Base-by-base conservation (phyloP, 1,140 invertebrate genomes). In the Pectinophora gossypiella region DNA sequence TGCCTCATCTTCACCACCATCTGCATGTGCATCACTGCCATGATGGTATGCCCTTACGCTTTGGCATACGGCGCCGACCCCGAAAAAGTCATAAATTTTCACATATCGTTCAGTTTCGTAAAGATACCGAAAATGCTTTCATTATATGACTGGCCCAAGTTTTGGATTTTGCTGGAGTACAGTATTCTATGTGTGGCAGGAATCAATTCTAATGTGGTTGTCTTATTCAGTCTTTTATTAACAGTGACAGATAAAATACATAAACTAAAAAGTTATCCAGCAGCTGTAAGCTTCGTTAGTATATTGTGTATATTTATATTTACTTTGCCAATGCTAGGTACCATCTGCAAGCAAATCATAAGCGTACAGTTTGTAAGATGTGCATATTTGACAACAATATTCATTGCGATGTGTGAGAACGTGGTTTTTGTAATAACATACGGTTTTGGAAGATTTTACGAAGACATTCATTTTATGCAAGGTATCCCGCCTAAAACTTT, bases 31-130 rank as follows among this genome's bases (percentile, higher is more conserved):
- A 67, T 62, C 4, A 56, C 55, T 3, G 71, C 67, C 4, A 68
- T 83, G 72, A 74, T 83, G 69, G 42, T 48, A 20, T 83, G 83
- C 49, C 78, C 83, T 0, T 83, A 78, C 22, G 64, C 73, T 7
- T 76, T 62, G 40, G 59, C 58, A 15, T 70, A 72, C 40, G 54
- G 50, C 9, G 57, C 59, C 5, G 36, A 50, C 7, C 54, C 76
- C 1, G 50, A 49, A 1, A 46, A 19, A 4, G 46, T 76, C 15
- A 50, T 74, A 1, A 64, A 64, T 27, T 35, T 55, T 4, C 61
- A 52, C 0, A 65, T 83, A 22, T 57, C 66, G 9, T 43, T 70
- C 22, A 21, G 66, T 5, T 84, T 75, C 53, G 82, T 82, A 49
- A 82, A 71, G 56, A 57, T 73, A 35, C 78, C 82, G n/a, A 56